Base-by-base conservation (phyloP, 92 coral and sea anemone species). In the Heteractis magnifica region DNA sequence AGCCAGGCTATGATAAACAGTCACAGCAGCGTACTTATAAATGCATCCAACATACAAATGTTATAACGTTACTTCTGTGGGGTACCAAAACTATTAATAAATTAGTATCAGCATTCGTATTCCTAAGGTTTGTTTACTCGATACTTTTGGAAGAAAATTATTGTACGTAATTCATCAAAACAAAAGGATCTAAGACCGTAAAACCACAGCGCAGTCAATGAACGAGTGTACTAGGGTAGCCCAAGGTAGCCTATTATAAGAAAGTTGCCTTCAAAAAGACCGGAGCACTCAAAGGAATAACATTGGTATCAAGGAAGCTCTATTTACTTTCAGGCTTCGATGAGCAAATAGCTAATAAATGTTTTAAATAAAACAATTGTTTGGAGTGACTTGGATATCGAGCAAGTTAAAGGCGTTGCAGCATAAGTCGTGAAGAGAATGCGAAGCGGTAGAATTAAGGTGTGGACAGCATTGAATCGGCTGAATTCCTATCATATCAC, bases 401-500 rank as follows among this genome's bases (percentile, higher is more conserved):
- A 68, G 48, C 10, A 68, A 8, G 7, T 12, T 53, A 12, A 53
- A 53, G 13, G 58, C 58, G 58, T 53, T 12, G 58, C 58, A 34
- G 44, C 44, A 34, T 34, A 34, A 34, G 3, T 34, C 44, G 44
- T 34, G 23, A 62, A 3, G n/a, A 62, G 20, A 18, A 62, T 62
- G 26, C 18, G 13, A 68, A 13, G 20, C 49, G 8, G 6, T 18
- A 4, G 20, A 19, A 64, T 18, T 64, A 68, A 23, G 73, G 73
- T 68, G 73, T 68, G 73, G 73, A 12, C 50, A n/a, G 49, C 23
- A 8, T 68, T 16, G 73, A 64, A 34, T 34, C 44, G 10, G 21
- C 71, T 13, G 49, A 65, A 79, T 79, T 34, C 83, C 83, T 15
- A 64, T 14, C 83, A 65, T 79, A 65, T 16, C 58, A 34, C 4